These are phyloP conservation scores for Melanotaenia parkinsoni DNA, from an alignment of 2,797 vertebrate species.

Conservation along the genomic window DNA sequence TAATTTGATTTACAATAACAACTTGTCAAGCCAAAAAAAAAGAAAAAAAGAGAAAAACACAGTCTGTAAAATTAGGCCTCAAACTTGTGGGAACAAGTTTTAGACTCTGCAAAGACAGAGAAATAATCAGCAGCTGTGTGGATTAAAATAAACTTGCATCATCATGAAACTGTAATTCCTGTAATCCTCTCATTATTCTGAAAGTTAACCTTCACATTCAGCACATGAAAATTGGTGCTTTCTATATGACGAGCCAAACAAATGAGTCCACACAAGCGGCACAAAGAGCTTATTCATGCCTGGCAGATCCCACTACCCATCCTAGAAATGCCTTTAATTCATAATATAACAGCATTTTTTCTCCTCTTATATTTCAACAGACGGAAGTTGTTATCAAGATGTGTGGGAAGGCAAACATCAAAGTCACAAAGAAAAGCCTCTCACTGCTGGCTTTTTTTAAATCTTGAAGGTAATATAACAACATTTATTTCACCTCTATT, in stretches of 20 bases:
- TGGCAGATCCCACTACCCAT: conserved; percentile 56
- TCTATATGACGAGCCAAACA: conserved; percentile 66
- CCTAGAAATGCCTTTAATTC: conserved; percentile 67
- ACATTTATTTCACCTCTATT: conserved; percentile 61
- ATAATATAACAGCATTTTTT: conserved; percentile 53
- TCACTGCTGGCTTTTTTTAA: conserved; percentile 60
- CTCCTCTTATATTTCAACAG: conserved; percentile 34
- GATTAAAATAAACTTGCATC: conserved; percentile 62
- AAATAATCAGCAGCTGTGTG: conserved; percentile 68
- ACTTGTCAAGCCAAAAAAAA: conserved; percentile 15
- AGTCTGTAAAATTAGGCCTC: conserved; percentile 9
- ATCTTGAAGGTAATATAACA: conserved; percentile 53
- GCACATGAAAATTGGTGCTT: conserved; percentile 57
- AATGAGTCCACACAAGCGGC: conserved; percentile 65
- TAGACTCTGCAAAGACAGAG: conserved; percentile 31
- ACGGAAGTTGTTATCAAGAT: conserved; percentile 54
- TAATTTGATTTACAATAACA: conserved; percentile 44
- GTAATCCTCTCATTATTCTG: conserved; percentile 70
- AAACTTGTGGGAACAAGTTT: conserved; percentile 57
- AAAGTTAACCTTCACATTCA: conserved; percentile 60
- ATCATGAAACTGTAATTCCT: conserved; percentile 59
- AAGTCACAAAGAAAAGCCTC: conserved; percentile 55
- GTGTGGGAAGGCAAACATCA: conserved; percentile 68
- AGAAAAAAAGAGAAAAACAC: background rate
- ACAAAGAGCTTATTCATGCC: conserved; percentile 71